Percentiles rank a stretch among this genome's conserved stretches.
Conservation (phyloP, 2,113 vertebrate genomes). For the Chaetops frenatus region DNA sequence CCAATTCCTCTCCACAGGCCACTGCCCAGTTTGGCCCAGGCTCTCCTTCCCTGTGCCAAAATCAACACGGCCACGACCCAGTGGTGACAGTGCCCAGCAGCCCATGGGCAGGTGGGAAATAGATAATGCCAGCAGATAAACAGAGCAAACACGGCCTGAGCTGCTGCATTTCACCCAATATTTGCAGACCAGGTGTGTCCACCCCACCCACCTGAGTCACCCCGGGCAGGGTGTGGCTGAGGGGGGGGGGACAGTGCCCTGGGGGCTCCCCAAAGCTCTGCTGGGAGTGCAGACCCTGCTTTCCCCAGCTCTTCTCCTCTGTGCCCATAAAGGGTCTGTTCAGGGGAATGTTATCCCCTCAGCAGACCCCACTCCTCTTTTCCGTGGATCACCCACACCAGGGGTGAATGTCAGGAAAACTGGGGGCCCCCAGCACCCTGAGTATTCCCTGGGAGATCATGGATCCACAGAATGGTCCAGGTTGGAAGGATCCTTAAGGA, state of each 20-base stretch:
- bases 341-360: neutral
- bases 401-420: neutral
- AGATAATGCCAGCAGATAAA: conserved; percentile 8
- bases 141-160: neutral
- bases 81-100: neutral
- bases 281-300: neutral
- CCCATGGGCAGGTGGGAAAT: neutral
- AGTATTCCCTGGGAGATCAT: neutral
- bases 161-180: neutral
- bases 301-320: neutral
- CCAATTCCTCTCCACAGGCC: accelerated
- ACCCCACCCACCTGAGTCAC: neutral
- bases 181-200: neutral
- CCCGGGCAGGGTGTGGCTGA: neutral
- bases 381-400: neutral
- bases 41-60: neutral
- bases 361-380: neutral
- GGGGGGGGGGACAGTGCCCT: accelerated
- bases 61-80: neutral
- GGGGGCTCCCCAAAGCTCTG: accelerated
- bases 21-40: accelerated
- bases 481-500: neutral
- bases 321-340: accelerated
- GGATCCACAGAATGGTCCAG: neutral
- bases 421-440: accelerated